Conservation (phyloP, 2,888 invertebrate species). For the Uropetala carovei region DNA sequence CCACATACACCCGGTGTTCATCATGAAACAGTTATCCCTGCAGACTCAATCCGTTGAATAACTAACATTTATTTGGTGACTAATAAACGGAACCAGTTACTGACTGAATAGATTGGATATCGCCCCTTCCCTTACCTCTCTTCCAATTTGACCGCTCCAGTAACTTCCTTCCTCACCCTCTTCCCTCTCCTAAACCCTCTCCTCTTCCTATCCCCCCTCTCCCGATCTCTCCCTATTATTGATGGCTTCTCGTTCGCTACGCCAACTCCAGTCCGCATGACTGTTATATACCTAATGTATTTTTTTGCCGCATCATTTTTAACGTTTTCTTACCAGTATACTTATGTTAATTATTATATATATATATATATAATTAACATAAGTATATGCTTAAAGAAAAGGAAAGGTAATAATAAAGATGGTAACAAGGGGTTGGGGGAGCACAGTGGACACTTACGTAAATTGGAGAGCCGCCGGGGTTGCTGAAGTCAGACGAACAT, state of each 20-base stretch:
- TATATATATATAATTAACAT: no score
- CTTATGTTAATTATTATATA: no score
- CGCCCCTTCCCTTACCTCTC: neutral
- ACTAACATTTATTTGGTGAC: slow-evolving; percentile 31
- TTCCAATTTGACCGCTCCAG: neutral
- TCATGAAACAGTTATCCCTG: neutral
- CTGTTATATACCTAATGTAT: neutral
- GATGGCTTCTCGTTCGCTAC: neutral
- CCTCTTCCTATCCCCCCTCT: no score
- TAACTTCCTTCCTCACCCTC: neutral
- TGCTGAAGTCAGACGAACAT: no score
- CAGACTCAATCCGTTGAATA: slow-evolving; percentile 41
- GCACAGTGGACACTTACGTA: no score
- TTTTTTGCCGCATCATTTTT: neutral
- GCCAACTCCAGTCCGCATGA: neutral
- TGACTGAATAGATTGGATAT: neutral
- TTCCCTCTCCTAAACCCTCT: neutral
- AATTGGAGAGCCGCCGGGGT: no score
- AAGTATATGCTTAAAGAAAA: no score
- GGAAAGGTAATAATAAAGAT: no score
- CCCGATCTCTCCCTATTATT: neutral
- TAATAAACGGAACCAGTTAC: slow-evolving; percentile 6
- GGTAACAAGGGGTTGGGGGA: no score
- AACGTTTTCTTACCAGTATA: neutral
- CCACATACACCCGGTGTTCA: neutral